Conservation (phyloP, 1,140 invertebrate species). For the Teleopsis dalmanni region DNA sequence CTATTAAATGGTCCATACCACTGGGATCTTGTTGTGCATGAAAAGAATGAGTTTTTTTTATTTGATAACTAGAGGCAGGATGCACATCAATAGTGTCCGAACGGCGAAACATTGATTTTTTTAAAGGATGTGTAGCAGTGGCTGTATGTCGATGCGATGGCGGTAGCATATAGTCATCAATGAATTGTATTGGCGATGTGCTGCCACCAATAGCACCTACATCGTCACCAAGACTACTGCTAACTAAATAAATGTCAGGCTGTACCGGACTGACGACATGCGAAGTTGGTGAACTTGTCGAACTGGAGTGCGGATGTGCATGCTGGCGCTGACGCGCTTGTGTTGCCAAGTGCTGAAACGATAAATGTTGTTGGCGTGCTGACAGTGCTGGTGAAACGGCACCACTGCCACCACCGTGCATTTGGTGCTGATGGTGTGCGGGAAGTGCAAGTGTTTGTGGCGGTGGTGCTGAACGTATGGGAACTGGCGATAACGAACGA, state of each 20-base stretch:
- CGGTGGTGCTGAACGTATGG: conserved; percentile 35
- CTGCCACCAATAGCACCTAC: conserved; percentile 25
- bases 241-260: conserved; percentile 41
- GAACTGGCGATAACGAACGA: conserved; percentile 39
- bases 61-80: conserved; percentile 44
- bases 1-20: conserved; percentile 31
- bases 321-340: conserved; percentile 27
- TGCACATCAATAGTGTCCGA: conserved; percentile 44
- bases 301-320: conserved; percentile 29
- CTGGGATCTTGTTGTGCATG: conserved; percentile 42
- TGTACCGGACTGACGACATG: conserved; percentile 36
- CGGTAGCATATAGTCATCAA: conserved; percentile 39
- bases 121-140: conserved; percentile 26
- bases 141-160: conserved; percentile 12
- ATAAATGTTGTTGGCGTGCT: conserved; percentile 34
- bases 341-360: conserved; percentile 39
- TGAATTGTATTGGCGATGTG: conserved; percentile 40
- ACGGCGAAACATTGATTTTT: conserved; percentile 39
- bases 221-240: conserved; percentile 41
- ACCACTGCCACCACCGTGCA: conserved; percentile 25
- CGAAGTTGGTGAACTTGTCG: conserved; percentile 37
- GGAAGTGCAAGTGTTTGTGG: conserved; percentile 40
- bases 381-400: conserved; percentile 37
- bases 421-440: conserved; percentile 23
- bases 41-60: conserved; percentile 45